A percentile compares a stretch with the other conserved stretches of the same genome.
phyloP scores from a whole-genome alignment of 2,888 invertebrate species.

The Thumatha senex region DNA sequence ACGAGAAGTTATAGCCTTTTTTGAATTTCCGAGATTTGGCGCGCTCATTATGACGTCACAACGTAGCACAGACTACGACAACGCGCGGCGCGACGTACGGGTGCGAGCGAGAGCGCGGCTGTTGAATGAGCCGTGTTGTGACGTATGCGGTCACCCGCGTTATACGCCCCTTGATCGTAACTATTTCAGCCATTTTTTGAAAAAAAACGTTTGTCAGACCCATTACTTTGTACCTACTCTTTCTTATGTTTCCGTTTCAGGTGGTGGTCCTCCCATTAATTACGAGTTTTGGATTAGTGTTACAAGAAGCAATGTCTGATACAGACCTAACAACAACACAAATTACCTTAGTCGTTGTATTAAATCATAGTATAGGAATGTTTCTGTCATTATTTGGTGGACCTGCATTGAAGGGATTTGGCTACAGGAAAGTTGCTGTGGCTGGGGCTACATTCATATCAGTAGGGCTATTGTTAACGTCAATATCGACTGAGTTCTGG shows the following conservation, averaged over 20 bases:
- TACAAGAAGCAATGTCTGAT: constrained; percentile 84
- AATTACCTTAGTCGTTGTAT: constrained; percentile 84
- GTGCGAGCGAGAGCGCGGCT: too few species aligned
- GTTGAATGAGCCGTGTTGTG: too few species aligned
- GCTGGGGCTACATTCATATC: constrained; percentile 80
- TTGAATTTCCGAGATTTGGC: too few species aligned
- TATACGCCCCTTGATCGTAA: too few species aligned
- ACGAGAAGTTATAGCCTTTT: too few species aligned
- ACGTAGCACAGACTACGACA: too few species aligned
- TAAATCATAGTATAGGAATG: constrained; percentile 88
- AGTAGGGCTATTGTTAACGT: constrained; percentile 83
- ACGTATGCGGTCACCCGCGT: too few species aligned
- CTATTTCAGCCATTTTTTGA: too few species aligned
- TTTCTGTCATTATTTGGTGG: constrained; percentile 86
- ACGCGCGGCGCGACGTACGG: too few species aligned
- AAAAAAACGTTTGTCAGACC: too few species aligned
- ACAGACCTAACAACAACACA: constrained; percentile 84
- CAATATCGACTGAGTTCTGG: constrained; percentile 81
- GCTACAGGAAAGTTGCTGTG: constrained; percentile 86
- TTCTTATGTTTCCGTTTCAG: constrained; percentile 46
- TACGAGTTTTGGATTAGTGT: constrained; percentile 86
- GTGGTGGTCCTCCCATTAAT: constrained; percentile 83
- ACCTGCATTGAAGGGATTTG: constrained; percentile 83
- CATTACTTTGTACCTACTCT: neutral
- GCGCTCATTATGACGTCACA: too few species aligned